Evolutionary conservation across 1,140 invertebrate species (phyloP).

Genomic region (Lepidostoma basale): DNA sequence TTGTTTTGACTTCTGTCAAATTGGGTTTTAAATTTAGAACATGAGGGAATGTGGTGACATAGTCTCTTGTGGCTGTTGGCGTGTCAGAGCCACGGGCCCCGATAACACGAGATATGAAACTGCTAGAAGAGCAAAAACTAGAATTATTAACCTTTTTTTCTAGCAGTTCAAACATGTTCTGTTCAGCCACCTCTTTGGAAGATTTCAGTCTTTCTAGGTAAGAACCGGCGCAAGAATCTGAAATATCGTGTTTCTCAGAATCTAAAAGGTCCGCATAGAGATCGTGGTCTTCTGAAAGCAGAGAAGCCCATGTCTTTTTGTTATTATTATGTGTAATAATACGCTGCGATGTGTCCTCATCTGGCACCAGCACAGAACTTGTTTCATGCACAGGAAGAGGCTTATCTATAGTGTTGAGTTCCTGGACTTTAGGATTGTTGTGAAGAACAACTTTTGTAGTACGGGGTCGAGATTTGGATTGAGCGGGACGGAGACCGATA

Average conservation of each 20-base stretch:
- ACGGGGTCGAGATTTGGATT: no score
- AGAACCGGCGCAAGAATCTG: constrained; percentile 45
- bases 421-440: no score
- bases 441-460: no score
- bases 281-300: constrained; percentile 57
- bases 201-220: constrained; percentile 24
- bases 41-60: constrained; percentile 50
- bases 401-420: no score
- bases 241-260: constrained; percentile 50
- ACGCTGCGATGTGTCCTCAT: no score
- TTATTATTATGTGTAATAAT: no score
- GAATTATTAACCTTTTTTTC: constrained; percentile 72
- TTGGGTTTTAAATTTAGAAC: constrained; percentile 52
- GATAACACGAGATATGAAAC: constrained; percentile 65
- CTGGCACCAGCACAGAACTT: no score
- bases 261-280: constrained; percentile 54
- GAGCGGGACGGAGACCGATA: no score
- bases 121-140: constrained; percentile 75
- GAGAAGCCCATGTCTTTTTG: constrained; percentile 51
- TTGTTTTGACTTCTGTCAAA: constrained; percentile 22
- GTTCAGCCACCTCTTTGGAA: constrained; percentile 63
- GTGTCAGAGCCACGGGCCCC: constrained; percentile 52
- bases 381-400: no score
- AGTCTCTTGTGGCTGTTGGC: constrained; percentile 52
- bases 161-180: constrained; percentile 73